Evolutionary conservation across 2,113 vertebrate genomes (phyloP), one percentile per base, ranked within the genome.

Genomic region (Lasiurus borealis): DNA sequence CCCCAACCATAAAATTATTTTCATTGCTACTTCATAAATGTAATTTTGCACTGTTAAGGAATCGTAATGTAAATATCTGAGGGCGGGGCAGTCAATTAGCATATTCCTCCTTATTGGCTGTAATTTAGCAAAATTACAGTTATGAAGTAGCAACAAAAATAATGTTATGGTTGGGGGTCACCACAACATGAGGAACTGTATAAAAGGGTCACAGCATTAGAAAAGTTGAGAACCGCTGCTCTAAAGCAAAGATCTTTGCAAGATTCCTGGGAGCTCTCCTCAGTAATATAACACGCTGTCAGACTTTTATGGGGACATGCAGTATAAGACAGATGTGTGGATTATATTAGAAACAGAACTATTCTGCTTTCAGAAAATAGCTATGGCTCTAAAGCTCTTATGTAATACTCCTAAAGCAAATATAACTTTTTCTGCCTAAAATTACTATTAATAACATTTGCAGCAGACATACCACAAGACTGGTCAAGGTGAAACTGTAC

Each of bases 291-390:
- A 8, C 36, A 50, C 5, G 48, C 36, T 46, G 4, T 57, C 48
- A 50, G 46, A 19, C 7, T 88, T 76, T 73, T n/a, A 50, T 4
- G 8, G 59, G 46, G 48, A 88, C 31, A 14, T 2, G 8, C 9
- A 12, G 6, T 25, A 10, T 14, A 40, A 68, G 68, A 82, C 21
- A 75, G 73, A 72, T 44, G 40, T 3, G 13, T 6, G 34, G n/a
- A 31, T 75, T 85, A 66, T 80, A 66, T 84, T 71, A 84, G 66
- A 94, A 59, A 71, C 15, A 90, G 52, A 77, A 59, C 71, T 68
- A 68, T 29, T 12, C 40, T 48, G 73, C 46, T 59, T 36, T 80
- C 71, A 81, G 84, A 71, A 93, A 72, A 72, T 1, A 87, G 57
- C 36, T 66, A 75, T 0, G 15, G 23, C 66, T 86, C 80, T 48